Evolutionary conservation across 2,113 vertebrate genomes (phyloP).

Genomic region (Phasianus colchicus): DNA sequence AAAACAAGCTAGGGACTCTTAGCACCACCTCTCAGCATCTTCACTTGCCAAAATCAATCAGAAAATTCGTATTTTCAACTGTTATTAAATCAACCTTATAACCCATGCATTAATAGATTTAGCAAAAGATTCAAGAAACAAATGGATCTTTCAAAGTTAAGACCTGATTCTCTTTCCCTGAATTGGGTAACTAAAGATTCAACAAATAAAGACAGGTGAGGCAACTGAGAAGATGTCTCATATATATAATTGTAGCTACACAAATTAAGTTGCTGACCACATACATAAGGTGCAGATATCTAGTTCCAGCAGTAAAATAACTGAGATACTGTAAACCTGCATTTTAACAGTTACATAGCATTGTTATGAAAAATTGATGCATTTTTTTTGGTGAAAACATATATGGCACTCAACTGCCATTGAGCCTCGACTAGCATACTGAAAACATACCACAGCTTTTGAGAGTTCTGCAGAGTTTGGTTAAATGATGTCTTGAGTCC

Average conservation of each 20-base stretch:
- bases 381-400: constrained; percentile 26
- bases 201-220: not conserved
- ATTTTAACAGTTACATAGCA: not conserved
- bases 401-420: not conserved
- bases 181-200: not conserved
- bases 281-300: not conserved
- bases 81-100: not conserved
- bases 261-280: not conserved
- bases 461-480: constrained; percentile 28
- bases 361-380: not conserved
- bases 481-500: constrained; percentile 52
- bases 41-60: not conserved
- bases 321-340: not conserved
- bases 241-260: not conserved
- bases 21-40: not conserved
- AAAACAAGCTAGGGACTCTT: not conserved
- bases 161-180: not conserved
- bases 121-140: not conserved
- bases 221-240: not conserved
- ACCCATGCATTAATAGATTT: not conserved
- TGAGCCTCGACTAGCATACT: constrained; percentile 9
- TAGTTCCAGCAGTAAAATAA: not conserved
- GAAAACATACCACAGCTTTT: constrained; percentile 17
- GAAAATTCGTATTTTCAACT: not conserved
- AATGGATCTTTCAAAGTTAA: not conserved